Conservation (phyloP, 2,888 invertebrate genomes). For the Oscheius sp. region DNA sequence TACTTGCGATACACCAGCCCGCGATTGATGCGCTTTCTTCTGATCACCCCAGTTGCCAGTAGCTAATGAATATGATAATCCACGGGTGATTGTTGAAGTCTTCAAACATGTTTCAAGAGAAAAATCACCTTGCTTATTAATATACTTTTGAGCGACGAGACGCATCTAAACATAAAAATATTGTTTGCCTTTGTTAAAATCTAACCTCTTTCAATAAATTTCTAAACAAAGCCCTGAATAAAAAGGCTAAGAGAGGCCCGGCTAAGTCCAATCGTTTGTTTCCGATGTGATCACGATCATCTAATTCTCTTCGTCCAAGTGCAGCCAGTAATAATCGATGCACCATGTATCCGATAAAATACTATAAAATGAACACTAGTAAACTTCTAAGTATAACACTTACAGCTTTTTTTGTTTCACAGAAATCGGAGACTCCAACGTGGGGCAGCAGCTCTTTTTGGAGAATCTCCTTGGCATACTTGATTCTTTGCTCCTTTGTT, state of each 20-base stretch:
- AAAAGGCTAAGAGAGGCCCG: constrained; percentile 93
- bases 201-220: constrained; percentile 71
- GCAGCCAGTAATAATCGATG: constrained; percentile 93
- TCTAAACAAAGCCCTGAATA: constrained; percentile 85
- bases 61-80: constrained; percentile 94
- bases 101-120: constrained; percentile 84
- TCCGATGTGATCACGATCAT: constrained; percentile 99
- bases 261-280: constrained; percentile 96
- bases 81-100: constrained; percentile 97
- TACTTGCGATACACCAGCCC: constrained; percentile 96
- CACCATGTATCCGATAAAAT: constrained; percentile 87
- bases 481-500: constrained; percentile 97
- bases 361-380: constrained; percentile 45
- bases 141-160: constrained; percentile 98
- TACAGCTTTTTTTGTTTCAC: constrained; percentile 96
- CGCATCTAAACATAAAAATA: constrained; percentile 83
- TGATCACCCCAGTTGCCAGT: constrained; percentile 99
- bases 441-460: constrained; percentile 99
- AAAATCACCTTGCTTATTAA: constrained; percentile 98
- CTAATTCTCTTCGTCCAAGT: constrained; percentile 92
- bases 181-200: constrained; percentile 79
- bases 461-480: constrained; percentile 98
- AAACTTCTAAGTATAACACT: not conserved
- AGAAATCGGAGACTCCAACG: constrained; percentile 98
- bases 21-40: constrained; percentile 98